Base-by-base conservation (phyloP, 2,888 invertebrate species). In the Pachymerium ferrugineum region DNA sequence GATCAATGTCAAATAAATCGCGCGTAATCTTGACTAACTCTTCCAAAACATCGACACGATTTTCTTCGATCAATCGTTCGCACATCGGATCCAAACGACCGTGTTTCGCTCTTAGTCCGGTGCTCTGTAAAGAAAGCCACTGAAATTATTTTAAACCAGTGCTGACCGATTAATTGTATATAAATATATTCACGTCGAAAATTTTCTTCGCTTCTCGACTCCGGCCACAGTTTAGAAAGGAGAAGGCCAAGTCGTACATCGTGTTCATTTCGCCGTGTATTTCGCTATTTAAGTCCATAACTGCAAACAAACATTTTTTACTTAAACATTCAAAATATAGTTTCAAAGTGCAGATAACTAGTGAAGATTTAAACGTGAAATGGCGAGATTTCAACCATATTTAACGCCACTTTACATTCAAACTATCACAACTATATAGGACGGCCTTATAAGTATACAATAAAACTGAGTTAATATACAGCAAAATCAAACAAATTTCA, bases 191-290 rank as follows among this genome's bases (percentile, higher is more conserved):
- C 78, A 86, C 86, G 81, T 93, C 91, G 1, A 94, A 84, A 74
- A 94, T 92, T 79, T 91, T 91, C 30, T 89, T 86, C 0, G 94
- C 94, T 81, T 94, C 93, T 28, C 89, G 85, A 74, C 90, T 81
- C 19, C 91, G 86, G 0, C 92, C 91, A 78, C 90, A 90, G 80
- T 94, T 93, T 1, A 94, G 86, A 80, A 94, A 94, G 0, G 90
- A 88, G 68, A 92, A 86, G 3, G 92, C 91, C 77, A 95, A 85
- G 81, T 94, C 93, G 78, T 91, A 90, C 4, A 94, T 85, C 77
- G 92, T 90, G 80, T 92, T 92, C 47, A 90, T 88, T 84, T 94
- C 93, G 3, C 93, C 93, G 77, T 91, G 89, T 38, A 90, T 86
- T 79, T 86, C 84, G 0, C 91, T 91, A 77, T 90, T 90, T 14